Evolutionary conservation across 2,888 invertebrate genomes (phyloP), one percentile per base, ranked within the genome.

Genomic region (Villa cingulata): DNA sequence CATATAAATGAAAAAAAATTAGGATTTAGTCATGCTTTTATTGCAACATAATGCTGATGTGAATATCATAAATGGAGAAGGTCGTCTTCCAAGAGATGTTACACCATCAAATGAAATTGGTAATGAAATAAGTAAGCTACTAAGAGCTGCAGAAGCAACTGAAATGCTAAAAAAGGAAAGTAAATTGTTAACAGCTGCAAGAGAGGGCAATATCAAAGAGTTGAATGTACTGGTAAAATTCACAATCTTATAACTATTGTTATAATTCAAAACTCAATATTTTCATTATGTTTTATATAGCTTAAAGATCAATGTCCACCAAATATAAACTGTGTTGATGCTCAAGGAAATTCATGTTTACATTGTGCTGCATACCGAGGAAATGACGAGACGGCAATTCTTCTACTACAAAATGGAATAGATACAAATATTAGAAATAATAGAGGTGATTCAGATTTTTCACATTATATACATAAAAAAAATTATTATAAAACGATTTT

Each of bases 311-410:
- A 72, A 1, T 71, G 72, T 53, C 71, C 78, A 0, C 76, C 77
- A 1, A 77, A 75, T 55, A 76, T 81, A 45, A 80, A 80, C 66
- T 78, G 78, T 57, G 71, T 73, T 44, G 81, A 81, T 59, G 65
- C 70, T 2, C 76, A 74, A 57, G 81, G 81, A 43, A 81, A 81
- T 65, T 76, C 80, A 1, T 75, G 78, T 34, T 65, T 81, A 3
- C 81, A 82, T 60, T 76, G 77, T 57, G 79, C 78, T 2, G 75
- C 81, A 2, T 78, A 80, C 59, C 62, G 80, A 15, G 80, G 79
- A 0, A 79, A 80, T 57, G 75, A 77, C 40, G 72, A 77, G 46
- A 71, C 76, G 9, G 81, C 80, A 0, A 76, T 81, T 4, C 59
- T 78, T 4, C 63, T 82, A 7, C 64, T 82, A 41, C 80, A 82